A percentile compares a stretch with the other conserved stretches of the same genome.
Conservation (phyloP, 1,140 invertebrate genomes). For the Monochamus saltuarius region DNA sequence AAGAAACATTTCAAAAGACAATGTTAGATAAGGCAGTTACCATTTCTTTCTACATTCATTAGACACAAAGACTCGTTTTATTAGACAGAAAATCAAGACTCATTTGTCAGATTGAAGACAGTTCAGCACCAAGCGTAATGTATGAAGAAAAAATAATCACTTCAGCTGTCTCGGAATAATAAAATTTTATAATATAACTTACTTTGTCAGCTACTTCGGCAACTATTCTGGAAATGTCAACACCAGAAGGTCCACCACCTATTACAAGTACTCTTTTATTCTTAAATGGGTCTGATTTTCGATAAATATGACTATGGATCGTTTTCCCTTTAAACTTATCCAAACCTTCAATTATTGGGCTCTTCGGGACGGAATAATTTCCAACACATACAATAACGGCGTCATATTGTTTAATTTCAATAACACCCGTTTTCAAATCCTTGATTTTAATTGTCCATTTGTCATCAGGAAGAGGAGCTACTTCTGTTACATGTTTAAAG, state of each 20-base stretch:
- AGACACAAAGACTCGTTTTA: too few relatives aligned
- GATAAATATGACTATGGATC: slow-evolving; percentile 70
- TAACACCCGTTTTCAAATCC: slow-evolving; percentile 50
- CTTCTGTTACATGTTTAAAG: slow-evolving; percentile 43
- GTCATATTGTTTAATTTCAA: slow-evolving; percentile 54
- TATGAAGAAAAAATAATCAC: too few relatives aligned
- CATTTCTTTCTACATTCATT: too few relatives aligned
- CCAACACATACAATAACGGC: slow-evolving; percentile 68
- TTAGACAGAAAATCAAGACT: too few relatives aligned
- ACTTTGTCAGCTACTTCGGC: slow-evolving; percentile 33
- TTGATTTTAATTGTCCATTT: slow-evolving; percentile 52
- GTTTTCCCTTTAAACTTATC: slow-evolving; percentile 59
- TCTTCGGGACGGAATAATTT: slow-evolving; percentile 65
- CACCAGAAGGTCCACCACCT: slow-evolving; percentile 67
- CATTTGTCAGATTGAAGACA: too few relatives aligned
- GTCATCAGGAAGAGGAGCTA: slow-evolving; percentile 37
- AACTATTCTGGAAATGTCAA: slow-evolving; percentile 58
- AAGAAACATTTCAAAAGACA: too few relatives aligned
- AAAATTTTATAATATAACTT: slow-evolving; percentile 1
- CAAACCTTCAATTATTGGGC: slow-evolving; percentile 60
- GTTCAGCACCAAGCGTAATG: too few relatives aligned
- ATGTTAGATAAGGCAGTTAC: too few relatives aligned
- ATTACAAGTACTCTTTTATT: slow-evolving; percentile 64
- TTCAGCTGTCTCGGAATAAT: too few relatives aligned
- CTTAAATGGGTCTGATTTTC: slow-evolving; percentile 58